These are phyloP conservation scores for Drosophila pseudotalamancana DNA, from an alignment of 2,888 invertebrate species.

Conservation along the genomic window DNA sequence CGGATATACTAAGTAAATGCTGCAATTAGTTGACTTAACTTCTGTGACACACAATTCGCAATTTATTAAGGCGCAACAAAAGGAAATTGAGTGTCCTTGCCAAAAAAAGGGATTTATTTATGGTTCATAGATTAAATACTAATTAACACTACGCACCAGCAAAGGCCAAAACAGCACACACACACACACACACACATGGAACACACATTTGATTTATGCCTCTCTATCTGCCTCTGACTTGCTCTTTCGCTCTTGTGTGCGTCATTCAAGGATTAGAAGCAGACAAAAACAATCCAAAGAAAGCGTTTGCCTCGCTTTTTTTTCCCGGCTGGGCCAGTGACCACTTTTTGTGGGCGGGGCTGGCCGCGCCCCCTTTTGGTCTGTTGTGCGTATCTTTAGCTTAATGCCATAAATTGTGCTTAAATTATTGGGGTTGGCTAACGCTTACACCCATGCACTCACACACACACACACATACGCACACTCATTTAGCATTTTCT, in stretches of 20 bases:
- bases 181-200: conserved; percentile 26
- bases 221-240: conserved; percentile 1
- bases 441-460: conserved; percentile 32
- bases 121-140: conserved; percentile 82
- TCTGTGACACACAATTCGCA: conserved; percentile 68
- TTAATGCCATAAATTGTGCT: conserved; percentile 78
- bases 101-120: conserved; percentile 72
- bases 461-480: conserved; percentile 7
- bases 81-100: conserved; percentile 73
- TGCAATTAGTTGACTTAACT: conserved; percentile 75
- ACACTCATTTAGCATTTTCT: conserved; percentile 27
- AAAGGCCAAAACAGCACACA: conserved; percentile 33
- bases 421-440: conserved; percentile 79
- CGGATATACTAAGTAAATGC: conserved; percentile 41
- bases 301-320: conserved; percentile 62
- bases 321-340: conserved; percentile 66
- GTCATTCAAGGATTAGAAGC: conserved; percentile 67
- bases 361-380: conserved; percentile 22
- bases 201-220: conserved; percentile 73
- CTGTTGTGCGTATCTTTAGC: conserved; percentile 70
- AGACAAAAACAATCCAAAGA: conserved; percentile 36
- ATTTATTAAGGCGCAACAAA: conserved; percentile 62
- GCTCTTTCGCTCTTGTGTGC: conserved; percentile 18
- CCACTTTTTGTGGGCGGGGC: conserved; percentile 40
- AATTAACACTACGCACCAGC: conserved; percentile 73